These are phyloP conservation scores for Polymixis lichenea DNA, from an alignment of 2,888 invertebrate species.

Conservation along the genomic window DNA sequence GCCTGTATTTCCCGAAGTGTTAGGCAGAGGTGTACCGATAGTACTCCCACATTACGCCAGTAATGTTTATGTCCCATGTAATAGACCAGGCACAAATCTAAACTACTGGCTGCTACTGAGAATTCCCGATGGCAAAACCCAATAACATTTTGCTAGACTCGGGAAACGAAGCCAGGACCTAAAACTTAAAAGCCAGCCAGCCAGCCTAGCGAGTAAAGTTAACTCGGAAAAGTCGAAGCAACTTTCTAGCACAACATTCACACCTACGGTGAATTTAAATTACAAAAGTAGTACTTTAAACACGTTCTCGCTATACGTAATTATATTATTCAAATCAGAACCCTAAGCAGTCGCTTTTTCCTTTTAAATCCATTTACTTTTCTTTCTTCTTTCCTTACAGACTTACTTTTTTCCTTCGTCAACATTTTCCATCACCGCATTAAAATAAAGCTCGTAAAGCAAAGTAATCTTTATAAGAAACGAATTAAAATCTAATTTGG, in stretches of 20 bases:
- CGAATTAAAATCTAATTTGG: conserved; percentile 73
- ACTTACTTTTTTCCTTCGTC: conserved; percentile 22
- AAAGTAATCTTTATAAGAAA: conserved; percentile 65
- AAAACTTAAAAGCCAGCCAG: too few species aligned
- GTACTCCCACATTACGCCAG: background rate
- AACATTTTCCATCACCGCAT: conserved; percentile 55
- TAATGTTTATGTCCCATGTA: background rate
- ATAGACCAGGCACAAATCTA: background rate
- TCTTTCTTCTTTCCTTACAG: conserved; percentile 24
- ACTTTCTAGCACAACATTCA: background rate
- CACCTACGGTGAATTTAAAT: conserved; percentile 4
- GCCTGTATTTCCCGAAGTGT: background rate
- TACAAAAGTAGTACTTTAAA: conserved; percentile 3
- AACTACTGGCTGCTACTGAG: too few species aligned
- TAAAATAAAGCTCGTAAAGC: conserved; percentile 54
- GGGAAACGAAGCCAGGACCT: too few species aligned
- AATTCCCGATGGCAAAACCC: too few species aligned
- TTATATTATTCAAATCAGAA: conserved; percentile 42
- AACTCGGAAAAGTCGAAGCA: background rate
- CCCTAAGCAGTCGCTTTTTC: conserved; percentile 18
- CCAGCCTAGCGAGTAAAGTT: background rate
- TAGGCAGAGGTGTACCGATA: background rate
- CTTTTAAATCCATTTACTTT: conserved; percentile 34
- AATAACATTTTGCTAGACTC: too few species aligned
- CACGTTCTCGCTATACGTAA: conserved; percentile 3